A percentile compares a stretch with the other conserved stretches of the same genome.
phyloP scores from a whole-genome alignment of 2,113 vertebrate genomes.

The Atlantisia rogersi region DNA sequence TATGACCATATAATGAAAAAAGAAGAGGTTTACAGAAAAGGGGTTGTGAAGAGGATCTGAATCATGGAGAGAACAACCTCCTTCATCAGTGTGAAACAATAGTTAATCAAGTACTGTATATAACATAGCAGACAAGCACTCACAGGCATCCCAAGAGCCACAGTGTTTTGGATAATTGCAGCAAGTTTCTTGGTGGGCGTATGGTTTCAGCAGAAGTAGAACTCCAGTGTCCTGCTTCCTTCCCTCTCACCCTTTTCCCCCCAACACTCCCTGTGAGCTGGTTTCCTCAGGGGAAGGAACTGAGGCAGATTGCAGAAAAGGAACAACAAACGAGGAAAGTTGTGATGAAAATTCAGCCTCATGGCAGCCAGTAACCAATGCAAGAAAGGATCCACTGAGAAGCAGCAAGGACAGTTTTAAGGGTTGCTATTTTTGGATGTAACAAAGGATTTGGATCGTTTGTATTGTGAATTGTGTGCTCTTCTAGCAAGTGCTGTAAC shows the following conservation, averaged over 20 bases:
- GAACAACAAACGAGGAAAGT: not conserved
- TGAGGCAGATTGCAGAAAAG: not conserved
- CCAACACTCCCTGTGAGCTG: not conserved
- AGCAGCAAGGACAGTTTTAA: not conserved
- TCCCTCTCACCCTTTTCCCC: not conserved
- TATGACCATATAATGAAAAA: conserved; percentile 45
- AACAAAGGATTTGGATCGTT: not conserved
- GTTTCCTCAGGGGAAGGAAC: not conserved
- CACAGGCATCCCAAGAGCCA: conserved; percentile 2
- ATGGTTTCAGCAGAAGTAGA: conserved; percentile 9
- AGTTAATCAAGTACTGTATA: conserved; percentile 59
- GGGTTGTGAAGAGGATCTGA: conserved; percentile 62
- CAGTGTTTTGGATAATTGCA: not conserved
- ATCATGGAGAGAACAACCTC: conserved; percentile 32
- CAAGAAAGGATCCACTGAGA: not conserved
- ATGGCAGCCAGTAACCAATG: not conserved
- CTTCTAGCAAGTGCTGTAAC: not conserved
- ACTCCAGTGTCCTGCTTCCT: not conserved
- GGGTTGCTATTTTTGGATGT: not conserved
- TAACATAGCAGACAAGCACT: conserved; percentile 1
- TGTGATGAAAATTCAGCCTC: not conserved
- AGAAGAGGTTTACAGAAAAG: conserved; percentile 54
- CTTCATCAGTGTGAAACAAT: conserved; percentile 66
- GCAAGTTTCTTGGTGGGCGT: conserved; percentile 20
- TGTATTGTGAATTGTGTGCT: not conserved